phyloP scores from a whole-genome alignment of 2,113 vertebrate species.

The Chascanopsetta lugubris region DNA sequence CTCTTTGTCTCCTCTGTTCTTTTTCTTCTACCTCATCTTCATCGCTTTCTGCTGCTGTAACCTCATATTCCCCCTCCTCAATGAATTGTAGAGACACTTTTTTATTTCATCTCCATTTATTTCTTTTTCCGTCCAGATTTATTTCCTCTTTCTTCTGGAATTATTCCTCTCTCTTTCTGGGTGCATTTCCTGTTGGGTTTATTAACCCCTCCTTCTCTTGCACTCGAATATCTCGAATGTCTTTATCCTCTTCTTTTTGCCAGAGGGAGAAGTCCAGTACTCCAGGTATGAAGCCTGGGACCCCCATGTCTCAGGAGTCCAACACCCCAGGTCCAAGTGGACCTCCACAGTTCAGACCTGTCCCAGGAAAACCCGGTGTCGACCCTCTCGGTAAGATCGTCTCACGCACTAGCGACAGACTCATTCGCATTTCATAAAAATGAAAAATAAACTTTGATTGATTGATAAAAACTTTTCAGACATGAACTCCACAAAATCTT shows the following conservation, averaged over 20 bases:
- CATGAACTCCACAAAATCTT: not conserved
- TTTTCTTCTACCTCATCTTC: too few species aligned
- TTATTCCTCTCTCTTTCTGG: not conserved
- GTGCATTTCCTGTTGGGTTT: conserved; percentile 5
- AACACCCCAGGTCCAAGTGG: conserved; percentile 80
- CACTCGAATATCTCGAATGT: too few species aligned
- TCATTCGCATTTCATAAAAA: conserved; percentile 4
- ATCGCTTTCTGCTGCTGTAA: not conserved
- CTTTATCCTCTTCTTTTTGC: not conserved
- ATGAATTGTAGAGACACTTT: not conserved
- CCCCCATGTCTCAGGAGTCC: conserved; percentile 87
- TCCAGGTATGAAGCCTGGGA: conserved; percentile 89
- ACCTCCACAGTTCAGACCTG: conserved; percentile 84
- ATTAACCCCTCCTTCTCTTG: not conserved
- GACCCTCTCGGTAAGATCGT: conserved; percentile 83
- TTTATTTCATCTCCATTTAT: conserved; percentile 13
- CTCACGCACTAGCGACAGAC: not conserved
- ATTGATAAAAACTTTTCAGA: too few species aligned
- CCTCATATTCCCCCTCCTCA: not conserved
- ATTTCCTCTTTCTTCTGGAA: not conserved
- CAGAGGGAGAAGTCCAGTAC: conserved; percentile 92
- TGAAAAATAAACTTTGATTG: not conserved
- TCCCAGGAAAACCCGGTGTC: conserved; percentile 80
- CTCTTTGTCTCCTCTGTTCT: not conserved
- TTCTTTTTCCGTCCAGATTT: not conserved